Base-by-base conservation (phyloP, 2,888 invertebrate genomes). In the Tetramorium bicarinatum region DNA sequence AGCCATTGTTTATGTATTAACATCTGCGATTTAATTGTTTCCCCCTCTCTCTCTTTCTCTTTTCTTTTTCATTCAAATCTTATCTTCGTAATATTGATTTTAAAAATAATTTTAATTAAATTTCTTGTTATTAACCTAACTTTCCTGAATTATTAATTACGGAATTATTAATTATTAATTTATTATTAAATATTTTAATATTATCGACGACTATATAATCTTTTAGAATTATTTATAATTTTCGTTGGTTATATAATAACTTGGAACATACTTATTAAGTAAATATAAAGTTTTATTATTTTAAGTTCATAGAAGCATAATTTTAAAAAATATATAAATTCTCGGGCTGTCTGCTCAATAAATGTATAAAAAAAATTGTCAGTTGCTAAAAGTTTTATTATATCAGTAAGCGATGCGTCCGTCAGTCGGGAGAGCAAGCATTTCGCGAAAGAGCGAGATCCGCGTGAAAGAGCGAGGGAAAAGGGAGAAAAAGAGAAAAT, bases 371-470 rank as follows among this genome's bases (percentile, higher is more conserved):
- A 62, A 62, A 67, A 74, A 44, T 21, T 13, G 64, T 49, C 67
- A 77, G 74, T 67, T 56, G 64, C 21, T 61, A 61, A 49, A 38
- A 81, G 49, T 76, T 72, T 83, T 41, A 54, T 66, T 47, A 82
- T 79, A 67, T 82, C 54, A 76, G 54, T 81, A 85, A 88, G 67
- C 82, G 84, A 85, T 72, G 75, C 76, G 84, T 85, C 18, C 4
- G 18, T 69, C 49, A 38, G 11, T 59, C 59, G 41, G 34, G 8
- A 41, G 18, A 56, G 2, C 4, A 6, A 47, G n/a, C n/a, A 38
- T 72, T 80, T 72, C 18, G 47, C 15, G 44, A 72, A 82, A 90
- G 85, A 89, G 85, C 83, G 80, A 90, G 62, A 82, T 64, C 41
- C 76, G 66, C 76, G 81, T n/a, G 82, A 54, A 67, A 72, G 79